phyloP scores from a whole-genome alignment of 2,888 invertebrate species.

The Tricholauxania praeusta region DNA sequence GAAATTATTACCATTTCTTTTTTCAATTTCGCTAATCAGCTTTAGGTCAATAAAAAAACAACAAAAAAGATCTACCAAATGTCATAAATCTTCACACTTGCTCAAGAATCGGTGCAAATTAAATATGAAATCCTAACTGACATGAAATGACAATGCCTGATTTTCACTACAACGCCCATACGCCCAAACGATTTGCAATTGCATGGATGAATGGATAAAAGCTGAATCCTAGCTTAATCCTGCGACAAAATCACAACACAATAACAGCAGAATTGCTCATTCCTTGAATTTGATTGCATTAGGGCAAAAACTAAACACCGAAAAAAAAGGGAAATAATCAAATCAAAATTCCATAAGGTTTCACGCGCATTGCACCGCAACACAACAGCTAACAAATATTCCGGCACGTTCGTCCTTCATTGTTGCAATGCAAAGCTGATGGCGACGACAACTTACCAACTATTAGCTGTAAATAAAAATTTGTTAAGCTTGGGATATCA shows the following conservation, averaged over 20 bases:
- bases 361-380: constrained; percentile 9
- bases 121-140: constrained; percentile 27
- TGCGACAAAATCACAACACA: constrained; percentile 42
- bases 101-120: background rate
- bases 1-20: constrained; percentile 20
- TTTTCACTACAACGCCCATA: background rate
- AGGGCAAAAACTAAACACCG: constrained; percentile 46
- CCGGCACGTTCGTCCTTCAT: constrained; percentile 26
- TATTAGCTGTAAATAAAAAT: constrained; percentile 60
- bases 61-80: constrained; percentile 49
- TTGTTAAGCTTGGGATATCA: constrained; percentile 43
- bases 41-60: constrained; percentile 35
- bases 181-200: constrained; percentile 18
- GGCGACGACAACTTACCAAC: constrained; percentile 52
- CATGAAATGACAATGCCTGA: constrained; percentile 19
- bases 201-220: constrained; percentile 17
- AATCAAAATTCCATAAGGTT: constrained; percentile 51
- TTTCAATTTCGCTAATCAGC: constrained; percentile 37
- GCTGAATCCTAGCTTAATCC: constrained; percentile 41
- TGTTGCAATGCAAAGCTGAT: constrained; percentile 54
- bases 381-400: constrained; percentile 30
- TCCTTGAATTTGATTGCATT: constrained; percentile 58
- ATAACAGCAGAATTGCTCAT: constrained; percentile 48
- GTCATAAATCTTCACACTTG: constrained; percentile 48
- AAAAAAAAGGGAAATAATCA: constrained; percentile 52